phyloP scores from a whole-genome alignment of 2,797 vertebrate species.

The Arnoldichthys spilopterus region DNA sequence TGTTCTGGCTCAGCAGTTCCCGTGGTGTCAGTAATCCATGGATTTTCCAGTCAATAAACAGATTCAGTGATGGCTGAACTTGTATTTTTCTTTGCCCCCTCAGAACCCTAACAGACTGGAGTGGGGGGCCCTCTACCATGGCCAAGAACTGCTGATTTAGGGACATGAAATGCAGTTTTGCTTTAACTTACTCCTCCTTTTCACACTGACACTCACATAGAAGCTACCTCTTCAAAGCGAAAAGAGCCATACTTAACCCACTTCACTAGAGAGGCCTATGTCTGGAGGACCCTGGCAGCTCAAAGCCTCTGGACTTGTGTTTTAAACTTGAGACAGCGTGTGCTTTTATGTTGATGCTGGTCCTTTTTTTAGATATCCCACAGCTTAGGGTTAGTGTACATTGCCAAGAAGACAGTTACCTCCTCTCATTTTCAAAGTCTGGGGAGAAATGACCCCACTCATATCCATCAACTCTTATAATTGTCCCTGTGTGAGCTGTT shows the following conservation, averaged over 20 bases:
- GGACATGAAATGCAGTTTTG: conserved; percentile 46
- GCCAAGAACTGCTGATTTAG: conserved; percentile 45
- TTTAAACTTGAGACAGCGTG: conserved; percentile 30
- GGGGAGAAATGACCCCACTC: background rate
- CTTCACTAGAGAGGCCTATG: conserved; percentile 39
- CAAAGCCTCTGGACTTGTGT: conserved; percentile 32
- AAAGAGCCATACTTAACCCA: conserved; percentile 53
- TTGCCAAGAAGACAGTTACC: conserved; percentile 15
- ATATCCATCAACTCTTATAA: background rate
- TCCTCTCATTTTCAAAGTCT: conserved; percentile 32
- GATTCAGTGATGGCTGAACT: conserved; percentile 61
- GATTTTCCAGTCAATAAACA: conserved; percentile 77
- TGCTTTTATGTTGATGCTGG: conserved; percentile 23
- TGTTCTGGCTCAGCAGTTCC: conserved; percentile 69
- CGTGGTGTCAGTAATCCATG: conserved; percentile 73
- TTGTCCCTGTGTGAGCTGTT: background rate
- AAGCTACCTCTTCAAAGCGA: conserved; percentile 55
- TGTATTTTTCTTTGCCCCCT: conserved; percentile 33
- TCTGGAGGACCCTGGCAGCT: conserved; percentile 10
- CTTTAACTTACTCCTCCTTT: conserved; percentile 42
- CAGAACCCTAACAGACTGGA: conserved; percentile 2
- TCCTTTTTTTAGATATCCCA: conserved; percentile 32
- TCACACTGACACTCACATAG: conserved; percentile 43
- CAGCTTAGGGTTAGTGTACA: conserved; percentile 29
- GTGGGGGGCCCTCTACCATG: conserved; percentile 56